Base-by-base conservation (phyloP, 2,888 invertebrate genomes). In the Lypha dubia region DNA sequence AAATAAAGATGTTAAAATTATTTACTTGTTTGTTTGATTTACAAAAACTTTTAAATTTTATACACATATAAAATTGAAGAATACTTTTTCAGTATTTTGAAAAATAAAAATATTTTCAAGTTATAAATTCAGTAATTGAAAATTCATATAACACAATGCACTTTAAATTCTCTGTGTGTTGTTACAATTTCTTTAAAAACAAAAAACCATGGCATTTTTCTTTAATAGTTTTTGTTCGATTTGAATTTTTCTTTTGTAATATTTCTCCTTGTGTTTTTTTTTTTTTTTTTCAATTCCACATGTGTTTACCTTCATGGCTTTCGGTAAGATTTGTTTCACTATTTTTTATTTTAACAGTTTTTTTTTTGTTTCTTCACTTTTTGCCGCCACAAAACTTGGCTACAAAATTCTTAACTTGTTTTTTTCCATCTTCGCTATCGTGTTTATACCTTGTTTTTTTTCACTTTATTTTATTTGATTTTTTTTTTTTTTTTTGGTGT, bases 371-470 rank as follows among this genome's bases (percentile, higher is more conserved):
- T 74, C 75, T 63, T 58, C 38, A 11, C 15, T 11, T 60, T 81
- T 81, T 68, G 84, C 84, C 84, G 84, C 84, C 81, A 84, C 77
- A 49, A 74, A 84, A 81, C 73, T 81, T 81, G 74, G 80, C 77
- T 74, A 58, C 73, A 70, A 44, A 76, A 73, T 28, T 80, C 76
- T 77, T 73, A 32, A 62, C 62, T 41, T 75, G n/a, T 28, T 65
- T 38, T 53, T 58, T 60, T 38, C 60, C 28, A 41, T 38, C 20
- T 73, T 28, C 15, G 11, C 17, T 44, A 28, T 53, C 13, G 20
- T 77, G 73, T 77, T 67, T 62, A 62, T 79, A 70, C 73, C 53
- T 68, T 83, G 65, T 70, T 84, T 80, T 53, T 41, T 58, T 63
- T 41, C 32, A 62, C 20, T 62, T 60, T n/a, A n/a, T n/a, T n/a